A percentile compares a stretch with the other conserved stretches of the same genome.
Conservation (phyloP, 2,888 invertebrate species). For the Strigamia crassipes region DNA sequence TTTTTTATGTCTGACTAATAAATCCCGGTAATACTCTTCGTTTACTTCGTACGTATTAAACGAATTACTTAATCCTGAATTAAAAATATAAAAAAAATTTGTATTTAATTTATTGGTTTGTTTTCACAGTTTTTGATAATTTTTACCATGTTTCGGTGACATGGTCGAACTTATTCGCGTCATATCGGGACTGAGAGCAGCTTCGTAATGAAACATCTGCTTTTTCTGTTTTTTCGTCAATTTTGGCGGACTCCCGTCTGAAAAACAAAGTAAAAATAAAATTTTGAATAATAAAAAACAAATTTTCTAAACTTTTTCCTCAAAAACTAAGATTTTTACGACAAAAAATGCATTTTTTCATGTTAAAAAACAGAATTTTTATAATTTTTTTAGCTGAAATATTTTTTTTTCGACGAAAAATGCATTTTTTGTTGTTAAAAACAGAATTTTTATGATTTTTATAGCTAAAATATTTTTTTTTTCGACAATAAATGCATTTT, state of each 20-base stretch:
- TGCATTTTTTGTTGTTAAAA: too few species aligned
- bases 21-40: conserved; percentile 71
- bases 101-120: neutral
- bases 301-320: too few species aligned
- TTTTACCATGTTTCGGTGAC: conserved; percentile 44
- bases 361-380: too few species aligned
- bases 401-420: too few species aligned
- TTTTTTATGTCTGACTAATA: conserved; percentile 72
- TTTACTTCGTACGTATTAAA: conserved; percentile 62
- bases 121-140: neutral
- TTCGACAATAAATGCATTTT: too few species aligned
- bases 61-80: conserved; percentile 44
- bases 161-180: conserved; percentile 62
- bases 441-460: too few species aligned
- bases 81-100: neutral
- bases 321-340: too few species aligned
- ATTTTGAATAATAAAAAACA: neutral
- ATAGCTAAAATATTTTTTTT: too few species aligned
- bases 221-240: conserved; percentile 67
- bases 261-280: conserved; percentile 35
- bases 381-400: too few species aligned
- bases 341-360: too few species aligned
- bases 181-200: conserved; percentile 56
- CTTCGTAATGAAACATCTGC: conserved; percentile 58
- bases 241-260: conserved; percentile 67